Evolutionary conservation across 2,113 vertebrate genomes (phyloP), one percentile per base, ranked within the genome.

Genomic region (Zapornia atra): DNA sequence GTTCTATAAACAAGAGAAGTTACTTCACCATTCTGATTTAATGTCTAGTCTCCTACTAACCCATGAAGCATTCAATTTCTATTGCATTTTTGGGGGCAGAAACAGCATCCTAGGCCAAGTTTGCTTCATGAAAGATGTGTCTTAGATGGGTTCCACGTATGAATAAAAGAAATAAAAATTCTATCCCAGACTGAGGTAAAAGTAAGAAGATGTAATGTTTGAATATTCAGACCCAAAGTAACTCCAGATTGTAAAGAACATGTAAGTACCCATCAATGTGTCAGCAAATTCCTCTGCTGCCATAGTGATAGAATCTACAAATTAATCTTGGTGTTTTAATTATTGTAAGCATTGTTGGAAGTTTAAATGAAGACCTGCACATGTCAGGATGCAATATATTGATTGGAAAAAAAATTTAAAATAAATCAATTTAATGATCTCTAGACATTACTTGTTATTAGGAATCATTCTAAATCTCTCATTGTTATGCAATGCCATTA

Each of bases 71-170:
- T 60, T 73, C 22, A 19, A n/a, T 28, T 66, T 82, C 22, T 54
- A 2, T 29, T 88, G 15, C 6, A 22, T 26, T 95, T 84, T 34
- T 1, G 0, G 3, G 6, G 15, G 1, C 48, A 71, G 42, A 61
- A 84, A 59, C 4, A 59, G 3, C 9, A 24, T 51, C 15, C 4
- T 54, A 46, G 6, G 3, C 29, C 12, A 76, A 31, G 11, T 53
- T 66, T 48, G 16, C 8, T 63, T 18, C 10, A 4, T 50, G 17
- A 57, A 69, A 40, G 8, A 42, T 79, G 53, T 65, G 11, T 57
- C 31, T 5, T 57, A 15, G 5, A 3, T 22, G 4, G 2, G 3
- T 57, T 78, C 24, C 42, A 44, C 2, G n/a, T 2, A 10, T 19
- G 5, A 15, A 40, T 33, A 82, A 81, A 81, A 44, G 3, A 2